A percentile compares a stretch with the other conserved stretches of the same genome.
phyloP scores from a whole-genome alignment of 2,888 invertebrate species.

The Geophilus truncorum region DNA sequence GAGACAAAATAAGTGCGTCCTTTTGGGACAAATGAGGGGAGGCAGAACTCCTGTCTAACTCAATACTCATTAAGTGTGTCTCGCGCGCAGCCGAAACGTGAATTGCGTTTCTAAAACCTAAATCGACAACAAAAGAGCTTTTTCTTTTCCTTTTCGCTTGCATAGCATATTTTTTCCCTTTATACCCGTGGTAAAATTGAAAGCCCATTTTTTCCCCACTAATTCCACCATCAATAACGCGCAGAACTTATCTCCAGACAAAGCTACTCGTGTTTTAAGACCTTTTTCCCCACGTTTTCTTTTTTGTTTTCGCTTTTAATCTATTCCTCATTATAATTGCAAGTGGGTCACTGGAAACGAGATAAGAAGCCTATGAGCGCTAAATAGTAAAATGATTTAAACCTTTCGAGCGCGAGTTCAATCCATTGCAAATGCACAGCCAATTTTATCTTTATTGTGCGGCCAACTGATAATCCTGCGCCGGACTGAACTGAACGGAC shows the following conservation, averaged over 20 bases:
- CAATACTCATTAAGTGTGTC: slow-evolving; percentile 11
- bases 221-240: slow-evolving; percentile 1
- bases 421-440: slow-evolving; percentile 4
- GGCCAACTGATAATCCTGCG: slow-evolving; percentile 2
- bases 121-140: slow-evolving; percentile 9
- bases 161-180: background rate
- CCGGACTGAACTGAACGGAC: background rate
- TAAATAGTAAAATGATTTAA: background rate
- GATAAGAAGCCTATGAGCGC: background rate
- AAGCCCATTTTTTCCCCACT: background rate
- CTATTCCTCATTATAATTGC: background rate
- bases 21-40: slow-evolving; percentile 1
- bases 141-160: background rate
- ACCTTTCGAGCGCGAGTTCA: slow-evolving; percentile 8
- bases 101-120: background rate
- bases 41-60: background rate
- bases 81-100: background rate
- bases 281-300: background rate
- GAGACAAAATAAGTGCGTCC: slow-evolving; percentile 3
- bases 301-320: background rate
- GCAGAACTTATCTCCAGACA: background rate
- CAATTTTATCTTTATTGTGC: slow-evolving; percentile 20
- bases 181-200: background rate
- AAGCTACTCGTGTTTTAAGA: background rate
- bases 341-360: background rate